Evolutionary conservation across 2,888 invertebrate genomes (phyloP), one percentile per base, ranked within the genome.

Genomic region (Autographa gamma): DNA sequence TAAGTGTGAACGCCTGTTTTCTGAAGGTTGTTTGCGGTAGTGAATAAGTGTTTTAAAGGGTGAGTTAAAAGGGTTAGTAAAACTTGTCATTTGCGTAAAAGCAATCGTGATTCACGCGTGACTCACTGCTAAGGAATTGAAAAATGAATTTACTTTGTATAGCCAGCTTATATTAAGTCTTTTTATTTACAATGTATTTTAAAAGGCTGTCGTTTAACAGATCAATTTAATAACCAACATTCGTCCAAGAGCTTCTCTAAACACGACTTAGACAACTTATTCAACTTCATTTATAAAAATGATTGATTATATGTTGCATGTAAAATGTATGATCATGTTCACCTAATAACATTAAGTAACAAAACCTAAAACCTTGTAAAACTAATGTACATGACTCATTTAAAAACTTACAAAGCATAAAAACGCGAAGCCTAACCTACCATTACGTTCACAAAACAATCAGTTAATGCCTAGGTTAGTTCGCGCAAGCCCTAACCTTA

Each of bases 401-500:
- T 62, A 14, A 16, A 66, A 70, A 74, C 25, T 18, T 14, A 25
- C 48, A 14, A 25, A 16, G 25, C 56, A 66, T 79, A 62, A 71
- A 75, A 82, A 71, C 14, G 18, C 38, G 19, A 63, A 63, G 56
- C 58, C 52, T 58, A 62, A 48, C 66, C 58, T 43, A 48, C 56
- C 60, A 68, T 83, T 66, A 58, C 60, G 41, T n/a, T 16, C 56
- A 13, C 19, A 8, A 41, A 66, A 66, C 69, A 73, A 74, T 76
- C 69, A 74, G 68, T 73, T 69, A 65, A 73, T 73, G 56, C 59
- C 76, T 79, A 73, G 74, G 66, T 63, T 73, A 32, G 61, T 59
- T 63, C 63, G 82, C 77, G 89, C 72, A 89, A 91, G 74, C 91
- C 92, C 91, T 91, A 86, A 73, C 74, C 60, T 82, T 89, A 89